Evolutionary conservation across 2,888 invertebrate species (phyloP).

Genomic region (Rotaria sp.): DNA sequence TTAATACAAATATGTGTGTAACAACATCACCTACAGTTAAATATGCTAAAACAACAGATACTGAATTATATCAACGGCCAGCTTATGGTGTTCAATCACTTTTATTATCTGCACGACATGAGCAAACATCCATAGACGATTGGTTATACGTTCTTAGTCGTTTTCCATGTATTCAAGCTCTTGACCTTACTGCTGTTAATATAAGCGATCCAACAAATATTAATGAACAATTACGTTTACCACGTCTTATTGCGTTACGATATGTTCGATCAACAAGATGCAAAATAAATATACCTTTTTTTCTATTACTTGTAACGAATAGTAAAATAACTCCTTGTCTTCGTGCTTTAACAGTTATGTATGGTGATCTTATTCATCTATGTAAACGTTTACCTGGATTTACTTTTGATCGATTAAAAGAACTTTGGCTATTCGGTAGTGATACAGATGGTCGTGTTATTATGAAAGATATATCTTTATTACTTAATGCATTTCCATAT

Average conservation of each 20-base stretch:
- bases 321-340: not conserved
- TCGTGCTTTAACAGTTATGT: not conserved
- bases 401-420: not conserved
- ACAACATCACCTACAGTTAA: not conserved
- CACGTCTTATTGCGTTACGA: not conserved
- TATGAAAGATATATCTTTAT: not conserved
- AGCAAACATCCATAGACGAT: not conserved
- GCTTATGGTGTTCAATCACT: not conserved
- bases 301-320: not conserved
- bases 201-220: not conserved
- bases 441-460: not conserved
- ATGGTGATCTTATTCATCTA: not conserved
- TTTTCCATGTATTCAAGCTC: not conserved
- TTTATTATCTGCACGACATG: not conserved
- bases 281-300: not conserved
- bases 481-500: not conserved
- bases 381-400: not conserved
- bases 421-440: not conserved
- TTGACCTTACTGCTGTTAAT: not conserved
- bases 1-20: not conserved
- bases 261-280: not conserved
- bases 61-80: not conserved
- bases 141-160: not conserved
- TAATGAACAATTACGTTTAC: not conserved
- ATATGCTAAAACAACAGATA: not conserved